Evolutionary conservation across 2,797 vertebrate species (phyloP).

Genomic region (Antennarius maculatus): DNA sequence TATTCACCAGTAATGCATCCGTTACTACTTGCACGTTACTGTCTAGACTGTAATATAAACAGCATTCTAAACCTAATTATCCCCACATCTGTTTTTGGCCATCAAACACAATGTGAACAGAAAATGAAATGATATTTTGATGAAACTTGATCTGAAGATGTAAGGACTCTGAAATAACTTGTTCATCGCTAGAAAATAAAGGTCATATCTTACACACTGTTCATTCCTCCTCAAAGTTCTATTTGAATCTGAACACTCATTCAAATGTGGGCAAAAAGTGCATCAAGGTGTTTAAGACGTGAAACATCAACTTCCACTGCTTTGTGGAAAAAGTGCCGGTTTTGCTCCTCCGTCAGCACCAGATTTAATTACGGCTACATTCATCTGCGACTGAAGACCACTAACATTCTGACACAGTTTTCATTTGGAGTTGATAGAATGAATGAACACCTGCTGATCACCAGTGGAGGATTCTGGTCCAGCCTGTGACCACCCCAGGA

Average conservation of each 20-base stretch:
- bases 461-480: conserved; percentile 2
- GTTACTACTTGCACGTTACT: no score
- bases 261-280: background rate
- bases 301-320: background rate
- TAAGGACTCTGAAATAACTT: no score
- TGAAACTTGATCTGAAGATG: no score
- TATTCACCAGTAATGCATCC: no score
- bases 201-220: background rate
- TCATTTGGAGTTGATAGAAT: background rate
- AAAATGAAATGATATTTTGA: no score
- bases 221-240: conserved; percentile 17
- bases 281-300: background rate
- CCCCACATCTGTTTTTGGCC: no score
- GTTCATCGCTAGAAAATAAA: background rate
- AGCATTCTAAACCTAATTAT: no score
- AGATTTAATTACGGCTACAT: conserved; percentile 12
- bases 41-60: no score
- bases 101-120: no score
- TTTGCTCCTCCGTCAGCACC: no score
- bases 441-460: background rate
- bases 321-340: no score
- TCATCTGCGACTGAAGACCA: conserved; percentile 3
- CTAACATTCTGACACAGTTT: background rate
- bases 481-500: background rate
- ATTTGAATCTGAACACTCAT: background rate